phyloP scores from a whole-genome alignment of 2,888 invertebrate genomes.

The Zaprionus lineosus region DNA sequence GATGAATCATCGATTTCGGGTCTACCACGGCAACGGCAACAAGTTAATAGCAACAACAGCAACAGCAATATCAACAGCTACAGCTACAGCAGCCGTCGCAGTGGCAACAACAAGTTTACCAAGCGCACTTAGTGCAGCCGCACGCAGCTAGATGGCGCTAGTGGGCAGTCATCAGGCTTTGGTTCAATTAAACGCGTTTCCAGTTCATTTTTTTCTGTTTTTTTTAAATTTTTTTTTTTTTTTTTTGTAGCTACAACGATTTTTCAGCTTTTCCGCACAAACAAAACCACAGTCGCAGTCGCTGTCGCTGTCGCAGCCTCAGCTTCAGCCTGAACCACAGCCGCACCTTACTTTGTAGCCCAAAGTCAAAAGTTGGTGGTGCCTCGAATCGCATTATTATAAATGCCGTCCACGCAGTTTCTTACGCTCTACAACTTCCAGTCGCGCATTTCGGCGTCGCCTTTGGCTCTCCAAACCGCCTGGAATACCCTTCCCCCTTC shows the following conservation, averaged over 20 bases:
- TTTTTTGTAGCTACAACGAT: constrained; percentile 39
- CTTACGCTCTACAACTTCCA: constrained; percentile 68
- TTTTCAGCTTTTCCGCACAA: constrained; percentile 64
- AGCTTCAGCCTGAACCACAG: too few species aligned
- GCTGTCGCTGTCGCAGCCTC: too few species aligned
- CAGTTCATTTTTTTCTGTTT: constrained; percentile 46
- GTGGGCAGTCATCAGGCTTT: constrained; percentile 60
- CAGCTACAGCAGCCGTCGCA: constrained; percentile 12
- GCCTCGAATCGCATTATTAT: constrained; percentile 68
- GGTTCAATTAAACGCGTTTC: constrained; percentile 74
- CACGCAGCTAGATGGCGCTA: constrained; percentile 76
- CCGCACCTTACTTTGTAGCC: constrained; percentile 71
- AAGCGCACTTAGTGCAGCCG: constrained; percentile 61
- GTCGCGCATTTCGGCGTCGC: constrained; percentile 48
- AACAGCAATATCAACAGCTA: constrained; percentile 16
- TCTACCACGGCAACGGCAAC: constrained; percentile 43
- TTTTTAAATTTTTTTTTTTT: background rate
- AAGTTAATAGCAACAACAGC: constrained; percentile 23
- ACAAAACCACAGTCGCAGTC: too few species aligned
- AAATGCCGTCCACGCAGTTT: constrained; percentile 82
- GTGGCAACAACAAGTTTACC: constrained; percentile 43
- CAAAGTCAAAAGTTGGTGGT: constrained; percentile 45
- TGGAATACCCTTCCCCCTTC: constrained; percentile 17
- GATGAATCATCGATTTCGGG: constrained; percentile 76
- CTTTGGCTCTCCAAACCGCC: constrained; percentile 28